Percentiles rank a stretch among this genome's conserved stretches.
Evolutionary conservation across 2,113 vertebrate genomes (phyloP).

Genomic region (Nibea albiflora): DNA sequence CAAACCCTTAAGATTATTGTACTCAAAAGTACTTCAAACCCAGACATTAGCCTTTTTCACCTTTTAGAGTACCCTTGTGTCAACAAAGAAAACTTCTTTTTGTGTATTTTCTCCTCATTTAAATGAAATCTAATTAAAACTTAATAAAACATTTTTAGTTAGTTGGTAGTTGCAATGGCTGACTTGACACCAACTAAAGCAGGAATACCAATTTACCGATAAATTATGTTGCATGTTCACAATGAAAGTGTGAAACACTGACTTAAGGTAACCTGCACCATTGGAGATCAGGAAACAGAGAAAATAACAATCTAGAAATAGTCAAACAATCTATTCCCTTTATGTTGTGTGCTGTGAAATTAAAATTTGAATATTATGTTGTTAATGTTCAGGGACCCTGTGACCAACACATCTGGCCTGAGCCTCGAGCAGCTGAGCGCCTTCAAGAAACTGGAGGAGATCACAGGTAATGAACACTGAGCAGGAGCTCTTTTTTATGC

Average conservation of each 20-base stretch:
- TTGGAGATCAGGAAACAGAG: neutral
- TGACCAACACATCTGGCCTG: constrained; percentile 83
- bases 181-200: neutral
- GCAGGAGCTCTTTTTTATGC: neutral
- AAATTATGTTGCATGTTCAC: neutral
- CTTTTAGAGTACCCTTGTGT: neutral
- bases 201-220: neutral
- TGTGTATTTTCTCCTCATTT: neutral
- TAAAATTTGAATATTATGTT: neutral
- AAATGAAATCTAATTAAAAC: neutral
- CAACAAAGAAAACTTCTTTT: neutral
- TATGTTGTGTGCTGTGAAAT: neutral
- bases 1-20: neutral
- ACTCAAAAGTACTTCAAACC: constrained; percentile 15
- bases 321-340: neutral
- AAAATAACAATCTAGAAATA: neutral
- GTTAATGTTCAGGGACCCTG: constrained; percentile 81
- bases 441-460: constrained; percentile 91
- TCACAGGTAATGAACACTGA: constrained; percentile 87
- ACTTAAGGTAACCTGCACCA: neutral
- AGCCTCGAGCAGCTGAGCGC: constrained; percentile 84
- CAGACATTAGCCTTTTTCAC: neutral
- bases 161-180: too few relatives aligned
- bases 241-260: constrained; percentile 1
- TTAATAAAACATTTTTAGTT: too few relatives aligned